Evolutionary conservation across 2,113 vertebrate genomes (phyloP), one percentile per base, ranked within the genome.

Genomic region (Corapipo altera): DNA sequence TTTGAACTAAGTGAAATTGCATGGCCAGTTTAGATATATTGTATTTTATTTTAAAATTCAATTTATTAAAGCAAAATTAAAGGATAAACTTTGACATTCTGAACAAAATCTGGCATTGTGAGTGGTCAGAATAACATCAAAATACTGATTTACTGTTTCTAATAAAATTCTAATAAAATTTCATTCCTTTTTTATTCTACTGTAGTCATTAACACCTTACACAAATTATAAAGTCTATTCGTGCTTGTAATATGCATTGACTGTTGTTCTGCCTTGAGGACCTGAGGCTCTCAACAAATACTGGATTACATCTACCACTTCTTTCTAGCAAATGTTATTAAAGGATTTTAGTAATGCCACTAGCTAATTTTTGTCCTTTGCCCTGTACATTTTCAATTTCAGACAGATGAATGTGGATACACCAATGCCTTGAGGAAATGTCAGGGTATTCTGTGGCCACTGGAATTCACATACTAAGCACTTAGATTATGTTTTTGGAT

Each of bases 201-300:
- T 62, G 9, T 12, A 23, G 35, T 83, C 54, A 43, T 81, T 81
- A 58, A 13, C 20, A 23, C 26, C 30, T 72, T 85, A 73, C 15
- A 48, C 0, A 0, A 74, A 61, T 2, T 44, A 32, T 80, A 20
- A 58, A 90, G 41, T 66, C n/a, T 82, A 0, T 73, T 89, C 0
- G 0, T 69, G 55, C 64, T 86, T 90, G 39, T 70, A 83, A 35
- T 77, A 21, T 48, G 4, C 51, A 14, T 59, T 93, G 35, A 43
- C 22, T 83, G 28, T 79, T 95, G 26, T 80, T 44, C 27, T 73
- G 62, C 78, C 59, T 62, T 41, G 55, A 90, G 52, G 43, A 71
- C 65, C 48, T 81, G 64, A 41, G 23, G 33, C 19, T 71, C 49
- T 92, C 35, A 80, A 62, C 5, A 80, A 81, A 48, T 67, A 30